phyloP scores from a whole-genome alignment of 2,113 vertebrate species.

The Indri indri region DNA sequence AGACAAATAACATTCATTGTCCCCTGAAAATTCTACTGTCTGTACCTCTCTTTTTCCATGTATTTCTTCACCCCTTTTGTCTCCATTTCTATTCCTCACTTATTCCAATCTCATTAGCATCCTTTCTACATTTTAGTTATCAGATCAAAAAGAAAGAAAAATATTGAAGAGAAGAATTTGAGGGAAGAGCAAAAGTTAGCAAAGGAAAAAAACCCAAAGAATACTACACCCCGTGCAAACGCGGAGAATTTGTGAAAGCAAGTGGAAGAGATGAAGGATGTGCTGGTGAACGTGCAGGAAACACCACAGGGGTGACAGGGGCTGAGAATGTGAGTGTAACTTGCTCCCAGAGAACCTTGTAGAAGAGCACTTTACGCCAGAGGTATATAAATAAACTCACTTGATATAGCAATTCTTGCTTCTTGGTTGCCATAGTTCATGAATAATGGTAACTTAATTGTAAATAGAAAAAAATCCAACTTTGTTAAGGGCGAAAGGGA shows the following conservation, averaged over 20 bases:
- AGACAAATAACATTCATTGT: neutral
- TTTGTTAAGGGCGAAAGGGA: neutral
- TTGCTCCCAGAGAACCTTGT: neutral
- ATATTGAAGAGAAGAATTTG: conserved; percentile 17
- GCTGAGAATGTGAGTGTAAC: neutral
- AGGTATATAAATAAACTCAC: neutral
- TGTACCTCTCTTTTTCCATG: neutral
- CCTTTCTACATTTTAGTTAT: conserved; percentile 59
- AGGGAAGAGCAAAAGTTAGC: neutral
- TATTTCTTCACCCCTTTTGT: neutral
- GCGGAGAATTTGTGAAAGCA: neutral
- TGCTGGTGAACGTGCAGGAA: fast-evolving
- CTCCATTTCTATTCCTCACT: neutral
- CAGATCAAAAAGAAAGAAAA: conserved; percentile 47
- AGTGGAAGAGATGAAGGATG: fast-evolving
- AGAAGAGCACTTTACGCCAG: neutral
- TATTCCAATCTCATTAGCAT: neutral
- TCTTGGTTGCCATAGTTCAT: neutral
- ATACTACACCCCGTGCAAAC: fast-evolving
- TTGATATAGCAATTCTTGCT: neutral
- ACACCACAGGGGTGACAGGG: fast-evolving
- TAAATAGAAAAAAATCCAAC: neutral
- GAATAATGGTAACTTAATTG: neutral
- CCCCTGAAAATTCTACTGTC: neutral
- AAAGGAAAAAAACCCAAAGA: fast-evolving